Evolutionary conservation across 2,113 vertebrate species (phyloP).

Genomic region (Eira barbara): DNA sequence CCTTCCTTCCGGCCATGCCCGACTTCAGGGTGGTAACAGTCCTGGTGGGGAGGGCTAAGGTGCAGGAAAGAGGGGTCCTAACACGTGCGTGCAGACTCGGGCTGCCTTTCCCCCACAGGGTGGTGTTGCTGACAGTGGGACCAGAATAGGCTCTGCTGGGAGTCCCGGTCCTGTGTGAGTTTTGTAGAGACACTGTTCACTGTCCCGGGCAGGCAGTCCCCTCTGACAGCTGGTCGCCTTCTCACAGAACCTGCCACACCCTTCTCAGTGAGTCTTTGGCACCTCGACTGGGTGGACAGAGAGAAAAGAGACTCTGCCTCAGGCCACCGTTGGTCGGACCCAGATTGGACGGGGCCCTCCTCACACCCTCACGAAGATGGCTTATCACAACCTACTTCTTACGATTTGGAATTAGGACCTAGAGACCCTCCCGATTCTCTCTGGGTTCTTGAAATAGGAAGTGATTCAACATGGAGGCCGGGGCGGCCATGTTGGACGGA

Average conservation of each 20-base stretch:
- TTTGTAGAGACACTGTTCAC: rapidly evolving
- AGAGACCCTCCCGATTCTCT: neutral
- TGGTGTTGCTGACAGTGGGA: neutral
- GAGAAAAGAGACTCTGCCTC: neutral
- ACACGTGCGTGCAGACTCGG: neutral
- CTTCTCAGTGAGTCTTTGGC: neutral
- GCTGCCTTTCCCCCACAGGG: neutral
- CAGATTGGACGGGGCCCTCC: rapidly evolving
- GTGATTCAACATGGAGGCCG: neutral
- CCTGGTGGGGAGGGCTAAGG: neutral
- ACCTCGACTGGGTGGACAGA: neutral
- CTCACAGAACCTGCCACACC: no score
- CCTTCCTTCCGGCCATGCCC: neutral
- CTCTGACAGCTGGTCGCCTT: neutral
- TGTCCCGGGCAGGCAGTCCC: neutral
- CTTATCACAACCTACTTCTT: neutral
- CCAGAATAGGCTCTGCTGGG: rapidly evolving
- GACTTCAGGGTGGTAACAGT: neutral
- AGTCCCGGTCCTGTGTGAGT: rapidly evolving
- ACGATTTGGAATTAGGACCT: neutral
- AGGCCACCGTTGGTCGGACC: rapidly evolving
- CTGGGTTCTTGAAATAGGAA: neutral
- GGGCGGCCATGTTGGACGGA: no score
- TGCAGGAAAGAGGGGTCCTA: neutral
- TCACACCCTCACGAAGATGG: neutral